Evolutionary conservation across 1,140 invertebrate species (phyloP), one percentile per base, ranked within the genome.

Genomic region (Parapsyche elsis): DNA sequence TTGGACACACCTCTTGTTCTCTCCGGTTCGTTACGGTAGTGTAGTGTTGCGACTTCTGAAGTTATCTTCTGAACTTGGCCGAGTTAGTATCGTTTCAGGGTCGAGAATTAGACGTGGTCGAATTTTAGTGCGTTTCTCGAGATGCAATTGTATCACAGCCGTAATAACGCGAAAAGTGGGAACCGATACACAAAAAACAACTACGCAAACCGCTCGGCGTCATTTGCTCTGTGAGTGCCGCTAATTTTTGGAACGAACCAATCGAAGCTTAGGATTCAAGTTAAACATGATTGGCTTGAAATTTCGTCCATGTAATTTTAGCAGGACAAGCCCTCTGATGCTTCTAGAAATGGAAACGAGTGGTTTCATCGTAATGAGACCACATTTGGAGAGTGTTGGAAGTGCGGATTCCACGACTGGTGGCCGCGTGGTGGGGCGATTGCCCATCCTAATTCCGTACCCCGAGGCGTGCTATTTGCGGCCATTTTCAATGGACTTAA

Each of bases 401-500:
- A 12, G 23, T 67, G 64, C 64, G 21, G 64, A 67, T 67, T 67
- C 64, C 64, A 24, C 64, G 64, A 26, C 9, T 24, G 38, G 16
- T 44, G 16, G 16, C 5, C 24, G 64, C 12, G 24, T 38, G 79
- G 53, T 46, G 44, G 44, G 74, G 23, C 38, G 61, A 67, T 45
- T 46, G 49, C 10, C 49, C 78, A 67, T 46, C 59, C 79, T 80
- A 80, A 80, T 70, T 80, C 46, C 19, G 79, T 76, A 80, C 57
- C 57, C 38, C 79, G 46, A 9, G 59, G 10, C 73, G 53, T 45
- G 57, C 79, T 80, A 80, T 80, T 80, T 71, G 79, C 74, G 79
- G 73, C 79, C 73, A 80, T 80, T 80, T 38, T 71, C 79, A 44
- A 76, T 80, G 61, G 59, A 80, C 79, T 75, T 57, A 76, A 71